Conservation (phyloP, 2,888 invertebrate species). For the Parthenolecanium corni region DNA sequence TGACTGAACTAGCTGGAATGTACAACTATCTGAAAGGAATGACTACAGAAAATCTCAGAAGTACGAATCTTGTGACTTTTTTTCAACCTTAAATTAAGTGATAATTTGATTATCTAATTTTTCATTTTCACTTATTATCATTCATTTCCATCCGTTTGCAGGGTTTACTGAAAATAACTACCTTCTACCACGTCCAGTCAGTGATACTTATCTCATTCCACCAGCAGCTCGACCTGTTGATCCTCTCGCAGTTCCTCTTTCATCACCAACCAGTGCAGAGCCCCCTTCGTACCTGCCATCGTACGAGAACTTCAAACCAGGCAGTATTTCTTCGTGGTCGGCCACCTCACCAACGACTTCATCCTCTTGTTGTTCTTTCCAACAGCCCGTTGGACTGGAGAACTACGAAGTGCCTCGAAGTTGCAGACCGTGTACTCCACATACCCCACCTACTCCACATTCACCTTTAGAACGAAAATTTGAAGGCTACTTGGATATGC, state of each 20-base stretch:
- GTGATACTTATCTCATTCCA: slow-evolving; percentile 43
- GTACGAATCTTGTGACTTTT: background rate
- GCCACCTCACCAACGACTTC: slow-evolving; percentile 33
- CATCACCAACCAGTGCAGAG: slow-evolving; percentile 11
- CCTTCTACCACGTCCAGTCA: slow-evolving; percentile 41
- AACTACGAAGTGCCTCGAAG: slow-evolving; percentile 36
- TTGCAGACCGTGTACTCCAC: slow-evolving; percentile 33
- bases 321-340: slow-evolving; percentile 33
- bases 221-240: slow-evolving; percentile 43
- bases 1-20: slow-evolving; percentile 76
- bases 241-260: slow-evolving; percentile 27
- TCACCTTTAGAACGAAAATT: slow-evolving; percentile 34
- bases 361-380: background rate
- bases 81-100: background rate
- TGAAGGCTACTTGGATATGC: slow-evolving; percentile 43
- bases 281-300: slow-evolving; percentile 13
- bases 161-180: slow-evolving; percentile 38
- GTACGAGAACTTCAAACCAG: slow-evolving; percentile 34
- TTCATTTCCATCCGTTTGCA: background rate
- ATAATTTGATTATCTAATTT: background rate
- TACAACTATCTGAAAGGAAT: slow-evolving; percentile 75
- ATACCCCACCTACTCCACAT: slow-evolving; percentile 32
- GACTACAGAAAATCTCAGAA: slow-evolving; percentile 41
- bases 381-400: background rate
- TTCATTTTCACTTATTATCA: background rate